Evolutionary conservation across 30 jellyfish, hydroid and myxozoan genomes (phyloP), one percentile per base, ranked within the genome.

Genomic region (Phacellophora camtschatica): DNA sequence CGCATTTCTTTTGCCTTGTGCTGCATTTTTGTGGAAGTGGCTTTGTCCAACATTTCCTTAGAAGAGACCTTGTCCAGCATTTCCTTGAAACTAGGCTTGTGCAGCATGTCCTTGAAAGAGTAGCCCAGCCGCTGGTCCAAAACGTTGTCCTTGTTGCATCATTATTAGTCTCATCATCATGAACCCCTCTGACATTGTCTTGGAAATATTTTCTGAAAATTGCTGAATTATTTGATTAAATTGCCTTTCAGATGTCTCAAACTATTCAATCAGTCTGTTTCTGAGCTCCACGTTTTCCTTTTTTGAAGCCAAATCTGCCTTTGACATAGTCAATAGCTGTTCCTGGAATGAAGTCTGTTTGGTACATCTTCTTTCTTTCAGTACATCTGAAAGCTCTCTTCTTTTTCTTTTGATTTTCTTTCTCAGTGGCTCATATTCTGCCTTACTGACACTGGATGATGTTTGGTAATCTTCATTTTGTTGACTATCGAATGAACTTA

Each of bases 351-450:
- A 67, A 41, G 16, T 51, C 32, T 67, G 65, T 36, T 67, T 67
- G 67, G 69, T 42, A 18, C 82, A 42, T 5, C 61, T 72, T 32
- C 74, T 72, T 72, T 72, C 86, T 34, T 48, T 43, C 50, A 54
- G 58, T 50, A 33, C 22, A 27, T 72, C 59, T 58, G 43, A 46
- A 5, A 54, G 43, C 20, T 6, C 57, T 20, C 50, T 30, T 72
- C 53, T 54, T 30, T 18, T 72, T 72, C 78, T 31, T 69, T n/a
- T 37, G 68, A 67, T 67, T 22, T 67, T 67, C 18, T 23, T 67
- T 67, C 5, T 67, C 23, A 67, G 4, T 4, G 82, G 69, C 34
- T 67, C 82, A 39, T 39, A 39, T 39, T 8, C 8, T 39, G 13
- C 13, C 12, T 39, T 13, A 39, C 53, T 74, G n/a, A n/a, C n/a